Percentiles rank a stretch among this genome's conserved stretches.
Conservation (phyloP, 2,113 vertebrate species). For the Ploceus nigricollis region DNA sequence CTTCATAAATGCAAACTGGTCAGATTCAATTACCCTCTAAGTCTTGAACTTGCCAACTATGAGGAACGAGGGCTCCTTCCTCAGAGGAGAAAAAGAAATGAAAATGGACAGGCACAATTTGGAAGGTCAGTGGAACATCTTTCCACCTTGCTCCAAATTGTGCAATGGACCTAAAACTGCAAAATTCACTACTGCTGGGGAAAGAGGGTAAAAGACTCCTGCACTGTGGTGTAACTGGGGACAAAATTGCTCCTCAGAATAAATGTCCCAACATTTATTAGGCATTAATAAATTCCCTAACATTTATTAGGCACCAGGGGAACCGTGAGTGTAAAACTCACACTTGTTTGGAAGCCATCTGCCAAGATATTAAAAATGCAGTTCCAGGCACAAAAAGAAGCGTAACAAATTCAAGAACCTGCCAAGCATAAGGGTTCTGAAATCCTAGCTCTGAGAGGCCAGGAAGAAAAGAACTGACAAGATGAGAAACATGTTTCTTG, state of each 20-base stretch:
- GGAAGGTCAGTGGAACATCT: neutral
- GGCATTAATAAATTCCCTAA: too few relatives aligned
- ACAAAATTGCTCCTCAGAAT: slow-evolving; percentile 49
- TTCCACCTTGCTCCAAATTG: neutral
- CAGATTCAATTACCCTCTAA: neutral
- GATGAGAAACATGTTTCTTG: neutral
- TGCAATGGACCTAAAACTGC: neutral
- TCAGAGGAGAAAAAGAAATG: neutral
- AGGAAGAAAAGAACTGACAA: neutral
- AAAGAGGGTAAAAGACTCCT: neutral
- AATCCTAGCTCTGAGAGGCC: neutral
- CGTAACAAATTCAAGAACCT: slow-evolving; percentile 48
- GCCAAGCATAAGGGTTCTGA: slow-evolving; percentile 20
- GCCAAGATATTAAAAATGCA: slow-evolving; percentile 64
- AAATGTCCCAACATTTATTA: neutral
- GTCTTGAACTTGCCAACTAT: neutral
- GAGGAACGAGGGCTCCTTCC: neutral
- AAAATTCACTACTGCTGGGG: neutral
- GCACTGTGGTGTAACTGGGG: neutral
- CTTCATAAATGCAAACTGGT: neutral
- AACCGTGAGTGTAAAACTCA: slow-evolving; percentile 23
- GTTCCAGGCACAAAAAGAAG: slow-evolving; percentile 51
- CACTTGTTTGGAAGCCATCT: slow-evolving; percentile 54
- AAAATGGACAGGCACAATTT: neutral
- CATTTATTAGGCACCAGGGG: slow-evolving; percentile 27